Evolutionary conservation across 2,888 invertebrate species (phyloP).

Genomic region (Tupiocoris notatus): DNA sequence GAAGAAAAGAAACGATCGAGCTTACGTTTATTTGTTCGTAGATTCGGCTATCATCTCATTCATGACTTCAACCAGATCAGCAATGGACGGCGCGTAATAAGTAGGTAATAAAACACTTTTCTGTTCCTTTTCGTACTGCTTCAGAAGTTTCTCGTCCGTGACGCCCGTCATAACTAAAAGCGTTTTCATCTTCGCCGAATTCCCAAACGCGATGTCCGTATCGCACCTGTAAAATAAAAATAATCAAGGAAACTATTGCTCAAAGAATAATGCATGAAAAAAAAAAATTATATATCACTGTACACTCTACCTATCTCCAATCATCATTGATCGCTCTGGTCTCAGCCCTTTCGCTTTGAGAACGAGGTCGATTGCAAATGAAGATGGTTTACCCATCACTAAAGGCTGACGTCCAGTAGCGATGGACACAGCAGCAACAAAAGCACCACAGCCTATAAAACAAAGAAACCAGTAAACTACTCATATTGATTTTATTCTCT

Average conservation of each 20-base stretch:
- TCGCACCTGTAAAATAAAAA: conserved; percentile 65
- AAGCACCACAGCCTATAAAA: conserved; percentile 76
- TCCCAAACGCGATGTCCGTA: conserved; percentile 90
- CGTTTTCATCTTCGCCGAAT: conserved; percentile 83
- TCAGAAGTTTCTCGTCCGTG: conserved; percentile 63
- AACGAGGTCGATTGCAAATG: conserved; percentile 72
- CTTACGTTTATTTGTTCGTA: no score
- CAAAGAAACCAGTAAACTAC: not conserved
- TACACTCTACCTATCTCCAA: conserved; percentile 73
- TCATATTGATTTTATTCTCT: no score
- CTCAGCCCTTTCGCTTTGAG: conserved; percentile 69
- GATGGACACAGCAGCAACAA: conserved; percentile 81
- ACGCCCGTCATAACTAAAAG: conserved; percentile 85
- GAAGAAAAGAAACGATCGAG: no score
- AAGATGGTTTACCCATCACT: conserved; percentile 87
- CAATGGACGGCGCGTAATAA: conserved; percentile 69
- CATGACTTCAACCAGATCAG: conserved; percentile 59
- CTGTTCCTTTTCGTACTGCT: conserved; percentile 51
- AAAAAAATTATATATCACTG: not conserved
- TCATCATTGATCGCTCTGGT: conserved; percentile 82
- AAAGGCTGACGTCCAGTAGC: conserved; percentile 76
- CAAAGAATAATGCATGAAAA: not conserved
- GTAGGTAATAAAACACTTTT: conserved; percentile 65
- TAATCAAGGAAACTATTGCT: not conserved
- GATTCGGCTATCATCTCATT: conserved; percentile 23